These are phyloP conservation scores for Eupristina koningsbergeri DNA, from an alignment of 1,140 invertebrate genomes.

Conservation along the genomic window DNA sequence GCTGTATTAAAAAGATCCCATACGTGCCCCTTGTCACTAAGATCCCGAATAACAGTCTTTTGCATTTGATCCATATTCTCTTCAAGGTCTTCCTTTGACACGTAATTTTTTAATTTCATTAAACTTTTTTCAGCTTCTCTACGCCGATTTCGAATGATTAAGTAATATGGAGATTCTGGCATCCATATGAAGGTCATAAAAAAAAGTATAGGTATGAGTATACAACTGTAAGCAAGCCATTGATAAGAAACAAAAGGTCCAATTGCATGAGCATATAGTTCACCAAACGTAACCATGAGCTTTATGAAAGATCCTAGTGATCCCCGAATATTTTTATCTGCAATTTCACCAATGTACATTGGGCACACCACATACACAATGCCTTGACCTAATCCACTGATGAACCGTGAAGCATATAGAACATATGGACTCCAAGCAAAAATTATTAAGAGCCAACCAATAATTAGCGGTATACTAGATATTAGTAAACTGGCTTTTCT, in stretches of 20 bases:
- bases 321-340: slow-evolving; percentile 79
- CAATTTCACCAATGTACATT: slow-evolving; percentile 82
- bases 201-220: slow-evolving; percentile 75
- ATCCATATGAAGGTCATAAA: slow-evolving; percentile 79
- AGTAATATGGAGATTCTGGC: slow-evolving; percentile 80
- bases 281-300: slow-evolving; percentile 79
- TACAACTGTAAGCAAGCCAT: slow-evolving; percentile 70
- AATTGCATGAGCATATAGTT: slow-evolving; percentile 73
- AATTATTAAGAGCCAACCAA: slow-evolving; percentile 73
- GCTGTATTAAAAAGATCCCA: slow-evolving; percentile 68
- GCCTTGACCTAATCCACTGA: slow-evolving; percentile 74
- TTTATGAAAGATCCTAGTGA: slow-evolving; percentile 80
- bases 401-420: slow-evolving; percentile 72
- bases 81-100: slow-evolving; percentile 56
- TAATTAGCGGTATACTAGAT: slow-evolving; percentile 70
- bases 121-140: slow-evolving; percentile 68
- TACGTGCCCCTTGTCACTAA: slow-evolving; percentile 62
- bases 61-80: slow-evolving; percentile 67
- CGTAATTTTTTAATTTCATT: slow-evolving; percentile 67
- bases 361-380: slow-evolving; percentile 75
- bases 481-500: slow-evolving; percentile 71
- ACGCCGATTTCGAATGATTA: slow-evolving; percentile 63
- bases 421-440: slow-evolving; percentile 60
- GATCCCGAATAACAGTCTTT: slow-evolving; percentile 62
- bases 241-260: slow-evolving; percentile 76